Evolutionary conservation across 2,113 vertebrate genomes (phyloP).

Genomic region (Heliornis fulica): DNA sequence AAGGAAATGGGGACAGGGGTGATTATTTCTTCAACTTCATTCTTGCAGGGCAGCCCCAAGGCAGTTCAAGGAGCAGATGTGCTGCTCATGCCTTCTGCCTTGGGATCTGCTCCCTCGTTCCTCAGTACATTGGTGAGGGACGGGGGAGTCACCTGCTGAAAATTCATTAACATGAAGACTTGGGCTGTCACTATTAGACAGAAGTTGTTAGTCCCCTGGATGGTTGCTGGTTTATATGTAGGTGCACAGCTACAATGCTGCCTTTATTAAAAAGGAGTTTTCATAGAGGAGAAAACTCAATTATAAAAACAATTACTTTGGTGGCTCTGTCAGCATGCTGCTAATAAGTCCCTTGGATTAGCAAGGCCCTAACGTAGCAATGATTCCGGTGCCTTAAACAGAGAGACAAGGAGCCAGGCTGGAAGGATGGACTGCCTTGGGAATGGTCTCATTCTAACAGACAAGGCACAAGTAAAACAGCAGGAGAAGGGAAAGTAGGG

Average conservation of each 20-base stretch:
- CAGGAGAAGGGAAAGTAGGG: neutral
- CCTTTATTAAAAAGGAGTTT: neutral
- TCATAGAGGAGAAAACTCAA: neutral
- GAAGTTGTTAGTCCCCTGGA: neutral
- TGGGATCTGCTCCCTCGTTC: neutral
- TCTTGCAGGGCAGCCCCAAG: neutral
- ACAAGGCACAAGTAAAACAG: neutral
- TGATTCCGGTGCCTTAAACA: neutral
- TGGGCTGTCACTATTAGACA: neutral
- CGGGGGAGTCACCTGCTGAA: neutral
- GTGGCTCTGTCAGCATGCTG: neutral
- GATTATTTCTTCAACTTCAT: neutral
- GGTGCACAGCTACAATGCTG: neutral
- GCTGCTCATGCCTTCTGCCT: neutral
- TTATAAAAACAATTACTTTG: neutral
- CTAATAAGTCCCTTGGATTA: neutral
- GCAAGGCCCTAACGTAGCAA: neutral
- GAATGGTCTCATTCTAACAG: neutral
- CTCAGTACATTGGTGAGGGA: neutral
- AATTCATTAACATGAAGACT: neutral
- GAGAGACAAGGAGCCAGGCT: neutral
- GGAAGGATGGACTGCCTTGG: neutral
- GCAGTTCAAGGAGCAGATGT: neutral
- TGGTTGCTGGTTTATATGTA: neutral
- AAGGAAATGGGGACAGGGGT: neutral